Evolutionary conservation across 2,113 vertebrate genomes (phyloP).

Genomic region (Girardinichthys multiradiatus): DNA sequence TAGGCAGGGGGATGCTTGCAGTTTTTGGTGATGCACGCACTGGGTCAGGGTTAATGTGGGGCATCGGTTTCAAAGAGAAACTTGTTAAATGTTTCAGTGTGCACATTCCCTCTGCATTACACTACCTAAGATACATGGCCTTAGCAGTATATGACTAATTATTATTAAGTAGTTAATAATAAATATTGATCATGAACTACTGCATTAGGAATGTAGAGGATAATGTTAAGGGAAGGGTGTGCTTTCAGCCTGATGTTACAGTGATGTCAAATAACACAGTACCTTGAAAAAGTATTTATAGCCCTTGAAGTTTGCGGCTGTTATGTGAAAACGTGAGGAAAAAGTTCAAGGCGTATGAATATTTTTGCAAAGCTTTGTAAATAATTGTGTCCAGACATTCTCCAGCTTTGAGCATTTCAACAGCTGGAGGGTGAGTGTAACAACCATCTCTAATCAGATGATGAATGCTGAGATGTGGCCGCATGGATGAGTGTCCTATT

Average conservation of each 20-base stretch:
- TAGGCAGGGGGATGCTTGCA: conserved; percentile 17
- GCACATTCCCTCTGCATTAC: not conserved
- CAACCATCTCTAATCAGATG: not conserved
- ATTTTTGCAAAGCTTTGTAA: not conserved
- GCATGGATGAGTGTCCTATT: conserved; percentile 43
- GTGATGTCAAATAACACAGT: no score
- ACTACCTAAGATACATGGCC: conserved; percentile 9
- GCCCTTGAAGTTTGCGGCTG: no score
- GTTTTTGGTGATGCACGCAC: conserved; percentile 30
- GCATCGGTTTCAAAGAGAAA: no score
- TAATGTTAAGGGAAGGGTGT: not conserved
- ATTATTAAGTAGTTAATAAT: conserved; percentile 14
- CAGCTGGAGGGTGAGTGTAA: no score
- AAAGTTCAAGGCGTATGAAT: not conserved
- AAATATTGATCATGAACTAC: conserved; percentile 6
- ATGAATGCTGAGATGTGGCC: conserved; percentile 1
- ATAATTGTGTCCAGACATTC: not conserved
- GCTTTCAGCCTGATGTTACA: not conserved
- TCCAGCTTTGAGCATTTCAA: no score
- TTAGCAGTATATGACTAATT: conserved; percentile 14
- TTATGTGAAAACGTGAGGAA: no score
- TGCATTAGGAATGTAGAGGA: not conserved
- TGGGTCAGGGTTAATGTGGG: not conserved
- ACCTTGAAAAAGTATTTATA: not conserved
- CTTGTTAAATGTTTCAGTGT: not conserved